Base-by-base conservation (phyloP, 2,797 vertebrate species). In the Tauraco hartlaubi region DNA sequence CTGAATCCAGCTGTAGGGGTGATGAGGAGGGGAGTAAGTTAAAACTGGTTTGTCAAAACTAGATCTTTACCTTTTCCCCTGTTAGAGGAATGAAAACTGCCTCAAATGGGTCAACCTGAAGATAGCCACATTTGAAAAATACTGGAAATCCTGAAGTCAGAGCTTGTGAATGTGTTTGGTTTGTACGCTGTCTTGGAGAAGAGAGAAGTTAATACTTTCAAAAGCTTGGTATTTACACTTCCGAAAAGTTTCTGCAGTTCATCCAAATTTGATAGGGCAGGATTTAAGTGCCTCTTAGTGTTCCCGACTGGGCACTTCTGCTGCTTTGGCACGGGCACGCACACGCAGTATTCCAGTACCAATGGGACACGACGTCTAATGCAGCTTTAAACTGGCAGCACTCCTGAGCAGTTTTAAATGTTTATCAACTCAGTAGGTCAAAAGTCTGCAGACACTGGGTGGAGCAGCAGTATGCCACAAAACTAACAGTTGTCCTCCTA, bases 401-500 rank as follows among this genome's bases (percentile, higher is more conserved):
- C 91, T 97, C 96, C 96, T 89, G 85, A 88, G 85, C 26, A 90
- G 90, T 82, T 92, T 58, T 46, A 87, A 96, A 96, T 96, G 95
- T 97, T 97, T 94, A 97, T 98, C 98, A 98, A 79, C 98, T 98
- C 94, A 98, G 98, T 76, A 98, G 98, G 98, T 98, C 98, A 94
- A 98, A 98, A 92, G 97, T 98, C 98, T 98, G 98, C 96, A 98
- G 98, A 98, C 98, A 98, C n/a, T 97, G 98, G 96, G 97, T 97
- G 95, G 98, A 98, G 95, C 98, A 98, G 97, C 98, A 98, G 97
- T 98, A 98, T 64, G 98, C 98, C 97, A 98, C 98, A 95, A 98
- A 98, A 93, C 98, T 98, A 43, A 98, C 97, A 52, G 97, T 62
- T 66, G 98, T 98, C 96, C 97, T 98, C 98, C 98, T 98, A 94